Base-by-base conservation (phyloP, 2,888 invertebrate species). In the Platynereis dumerilii region DNA sequence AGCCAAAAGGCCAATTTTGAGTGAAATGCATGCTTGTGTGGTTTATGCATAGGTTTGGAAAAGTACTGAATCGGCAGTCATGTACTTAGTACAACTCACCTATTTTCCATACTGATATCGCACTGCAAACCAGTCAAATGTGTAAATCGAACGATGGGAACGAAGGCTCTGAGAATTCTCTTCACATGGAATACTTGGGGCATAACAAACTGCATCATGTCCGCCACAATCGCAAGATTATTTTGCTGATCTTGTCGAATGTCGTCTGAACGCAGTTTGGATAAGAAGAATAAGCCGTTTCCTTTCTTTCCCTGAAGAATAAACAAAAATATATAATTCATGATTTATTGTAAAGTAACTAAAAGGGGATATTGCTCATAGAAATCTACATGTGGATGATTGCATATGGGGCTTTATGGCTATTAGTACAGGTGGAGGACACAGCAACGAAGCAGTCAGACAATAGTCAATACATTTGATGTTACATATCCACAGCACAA, bases 81-180 rank as follows among this genome's bases (percentile, higher is more conserved):
- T n/a, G n/a, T n/a, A n/a, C n/a, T 34, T 34, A 34, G 5, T 12
- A 12, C 34, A 7, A 87, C 91, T 89, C 80, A 94, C 93, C 90
- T 88, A 80, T 93, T 93, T 59, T 88, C 88, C 86, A 91, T 90
- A 55, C 92, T 91, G 26, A 96, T 85, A 82, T 96, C 96, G 80
- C 93, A 92, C 72, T 94, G 92, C 54, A 95, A 83, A 58, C 89
- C 89, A 0, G 92, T 89, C 65, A 89, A 88, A 78, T 94, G 92
- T 70, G 88, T 86, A 79, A 91, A 95, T 84, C 94, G 94, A 61
- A 96, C 89, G 71, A 96, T 96, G 5, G 96, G 96, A 54, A 96
- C 92, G 44, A 93, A 86, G 0, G 96, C 96, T 77, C 91, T 89
- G 42, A 94, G 86, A 74, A 96, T 92, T 69, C 90, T 87, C 68